These are phyloP conservation scores for Mimachlamys varia DNA, from an alignment of 2,888 invertebrate genomes.

Conservation along the genomic window DNA sequence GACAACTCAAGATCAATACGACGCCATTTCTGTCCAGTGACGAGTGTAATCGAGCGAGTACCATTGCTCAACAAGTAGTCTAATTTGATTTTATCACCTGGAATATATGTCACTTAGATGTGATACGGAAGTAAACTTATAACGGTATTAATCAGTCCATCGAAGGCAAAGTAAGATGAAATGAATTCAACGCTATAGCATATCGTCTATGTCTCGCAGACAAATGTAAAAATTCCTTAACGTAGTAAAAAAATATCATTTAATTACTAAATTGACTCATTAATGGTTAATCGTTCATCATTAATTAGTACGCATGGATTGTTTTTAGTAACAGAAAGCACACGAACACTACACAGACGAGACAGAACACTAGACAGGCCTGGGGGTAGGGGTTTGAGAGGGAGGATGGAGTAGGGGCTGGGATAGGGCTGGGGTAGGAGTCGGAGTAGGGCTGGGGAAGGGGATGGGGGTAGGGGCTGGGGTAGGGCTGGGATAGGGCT, in stretches of 20 bases:
- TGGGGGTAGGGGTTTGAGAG: too few species aligned
- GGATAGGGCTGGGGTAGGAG: too few species aligned
- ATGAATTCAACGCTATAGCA: slow-evolving; percentile 13
- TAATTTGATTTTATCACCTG: not conserved
- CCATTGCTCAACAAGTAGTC: not conserved
- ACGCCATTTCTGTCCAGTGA: slow-evolving; percentile 6
- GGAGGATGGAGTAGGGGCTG: too few species aligned
- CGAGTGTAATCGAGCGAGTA: not conserved
- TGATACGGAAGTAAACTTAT: not conserved
- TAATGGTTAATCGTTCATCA: not conserved
- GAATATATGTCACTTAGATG: not conserved
- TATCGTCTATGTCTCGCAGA: not conserved
- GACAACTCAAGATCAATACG: not conserved
- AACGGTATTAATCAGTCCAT: not conserved
- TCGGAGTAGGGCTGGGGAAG: too few species aligned
- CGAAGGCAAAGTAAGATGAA: not conserved
- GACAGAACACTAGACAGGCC: too few species aligned
- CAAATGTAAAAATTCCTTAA: not conserved
- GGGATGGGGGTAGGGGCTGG: too few species aligned
- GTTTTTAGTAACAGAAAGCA: not conserved
- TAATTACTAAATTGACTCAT: not conserved
- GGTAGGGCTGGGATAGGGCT: too few species aligned
- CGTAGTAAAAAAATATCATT: not conserved
- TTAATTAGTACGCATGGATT: not conserved
- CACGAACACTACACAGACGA: not conserved